Percentiles rank a stretch among this genome's conserved stretches.
Evolutionary conservation across 2,113 vertebrate species (phyloP).

Genomic region (Pelodiscus sinensis): DNA sequence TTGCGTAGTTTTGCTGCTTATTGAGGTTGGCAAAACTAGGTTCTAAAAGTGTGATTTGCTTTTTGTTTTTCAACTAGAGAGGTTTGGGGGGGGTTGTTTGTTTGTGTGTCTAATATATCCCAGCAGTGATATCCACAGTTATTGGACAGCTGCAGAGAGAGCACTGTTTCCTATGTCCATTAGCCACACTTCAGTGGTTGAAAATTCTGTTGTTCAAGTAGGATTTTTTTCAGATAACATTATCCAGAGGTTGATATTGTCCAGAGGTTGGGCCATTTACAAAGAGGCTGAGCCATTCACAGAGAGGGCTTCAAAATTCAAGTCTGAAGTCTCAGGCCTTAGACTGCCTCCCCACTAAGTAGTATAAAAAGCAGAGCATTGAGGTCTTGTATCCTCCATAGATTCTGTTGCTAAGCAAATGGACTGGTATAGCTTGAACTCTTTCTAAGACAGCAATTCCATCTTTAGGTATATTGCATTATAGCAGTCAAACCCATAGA

Average conservation of each 20-base stretch:
- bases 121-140: not conserved
- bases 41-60: accelerated
- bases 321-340: not conserved
- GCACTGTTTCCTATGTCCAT: not conserved
- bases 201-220: not conserved
- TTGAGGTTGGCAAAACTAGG: not conserved
- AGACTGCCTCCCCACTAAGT: not conserved
- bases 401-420: not conserved
- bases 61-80: not conserved
- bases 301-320: accelerated
- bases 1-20: not conserved
- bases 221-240: accelerated
- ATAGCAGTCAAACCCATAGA: not conserved
- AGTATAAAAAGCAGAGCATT: not conserved
- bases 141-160: accelerated
- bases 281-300: accelerated
- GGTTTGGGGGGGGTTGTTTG: too few species aligned
- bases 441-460: not conserved
- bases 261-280: not conserved
- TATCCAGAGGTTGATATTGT: not conserved
- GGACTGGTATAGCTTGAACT: not conserved
- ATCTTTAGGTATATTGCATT: not conserved
- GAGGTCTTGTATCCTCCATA: not conserved
- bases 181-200: not conserved
- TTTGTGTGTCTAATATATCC: not conserved